Conservation (phyloP, 2,797 vertebrate species). For the Enteromius radiatus region DNA sequence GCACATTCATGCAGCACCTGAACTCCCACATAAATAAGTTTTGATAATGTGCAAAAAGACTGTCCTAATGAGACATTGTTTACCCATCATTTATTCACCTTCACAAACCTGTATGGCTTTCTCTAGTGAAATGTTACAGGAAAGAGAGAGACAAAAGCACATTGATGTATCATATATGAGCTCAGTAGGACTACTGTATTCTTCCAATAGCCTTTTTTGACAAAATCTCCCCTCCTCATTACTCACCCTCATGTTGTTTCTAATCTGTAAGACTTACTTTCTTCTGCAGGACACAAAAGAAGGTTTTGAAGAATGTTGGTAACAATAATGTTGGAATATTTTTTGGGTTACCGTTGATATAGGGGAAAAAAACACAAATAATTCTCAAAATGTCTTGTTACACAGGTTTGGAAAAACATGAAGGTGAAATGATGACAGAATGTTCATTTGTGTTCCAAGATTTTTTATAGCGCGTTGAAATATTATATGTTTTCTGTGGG, state of each 20-base stretch:
- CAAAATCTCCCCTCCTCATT: background rate
- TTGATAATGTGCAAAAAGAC: background rate
- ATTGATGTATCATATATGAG: background rate
- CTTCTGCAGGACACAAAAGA: background rate
- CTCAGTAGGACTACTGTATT: background rate
- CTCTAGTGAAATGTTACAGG: background rate
- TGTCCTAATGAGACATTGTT: background rate
- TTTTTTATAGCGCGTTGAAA: background rate
- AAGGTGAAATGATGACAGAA: background rate
- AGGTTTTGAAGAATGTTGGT: background rate
- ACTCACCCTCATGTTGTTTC: background rate
- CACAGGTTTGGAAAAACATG: background rate
- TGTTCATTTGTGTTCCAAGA: background rate
- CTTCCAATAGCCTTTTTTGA: background rate
- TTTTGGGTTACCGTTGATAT: background rate
- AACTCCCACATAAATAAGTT: background rate
- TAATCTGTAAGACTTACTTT: background rate
- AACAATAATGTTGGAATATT: too few species aligned
- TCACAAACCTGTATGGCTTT: background rate
- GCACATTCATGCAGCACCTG: background rate
- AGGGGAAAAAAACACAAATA: background rate
- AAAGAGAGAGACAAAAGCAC: background rate
- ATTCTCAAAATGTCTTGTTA: background rate
- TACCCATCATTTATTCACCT: background rate
- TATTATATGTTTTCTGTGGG: background rate